phyloP scores from a whole-genome alignment of 2,113 vertebrate genomes.

The Felis chaus region DNA sequence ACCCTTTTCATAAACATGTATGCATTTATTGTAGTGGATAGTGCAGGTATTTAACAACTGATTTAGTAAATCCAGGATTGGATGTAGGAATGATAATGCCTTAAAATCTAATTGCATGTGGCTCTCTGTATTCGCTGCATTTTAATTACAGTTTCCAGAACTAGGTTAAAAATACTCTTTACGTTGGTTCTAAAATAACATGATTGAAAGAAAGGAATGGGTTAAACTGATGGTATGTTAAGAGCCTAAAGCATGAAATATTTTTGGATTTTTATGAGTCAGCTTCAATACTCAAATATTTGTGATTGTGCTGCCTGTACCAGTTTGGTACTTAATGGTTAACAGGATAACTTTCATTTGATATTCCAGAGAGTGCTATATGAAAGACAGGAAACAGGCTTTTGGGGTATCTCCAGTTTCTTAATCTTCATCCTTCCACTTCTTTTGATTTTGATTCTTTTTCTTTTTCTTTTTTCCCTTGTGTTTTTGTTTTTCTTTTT shows the following conservation, averaged over 20 bases:
- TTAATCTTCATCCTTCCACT: not conserved
- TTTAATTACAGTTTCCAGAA: constrained; percentile 43
- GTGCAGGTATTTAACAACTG: not conserved
- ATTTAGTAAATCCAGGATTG: constrained; percentile 49
- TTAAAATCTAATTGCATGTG: constrained; percentile 36
- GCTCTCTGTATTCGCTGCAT: constrained; percentile 47
- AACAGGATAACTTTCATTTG: constrained; percentile 17
- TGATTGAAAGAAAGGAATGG: constrained; percentile 44
- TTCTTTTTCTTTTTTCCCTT: not conserved
- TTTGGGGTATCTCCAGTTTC: not conserved
- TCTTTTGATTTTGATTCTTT: not conserved
- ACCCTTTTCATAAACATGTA: constrained; percentile 12
- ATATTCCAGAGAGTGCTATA: not conserved
- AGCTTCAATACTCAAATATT: constrained; percentile 40
- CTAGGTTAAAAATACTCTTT: constrained; percentile 55
- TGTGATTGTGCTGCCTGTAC: constrained; percentile 36
- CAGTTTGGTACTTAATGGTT: constrained; percentile 37
- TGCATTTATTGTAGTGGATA: not conserved
- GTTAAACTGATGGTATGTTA: constrained; percentile 65
- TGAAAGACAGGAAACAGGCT: not conserved
- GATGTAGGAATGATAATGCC: constrained; percentile 17
- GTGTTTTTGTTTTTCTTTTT: not conserved
- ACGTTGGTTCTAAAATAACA: constrained; percentile 70
- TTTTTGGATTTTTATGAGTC: constrained; percentile 61
- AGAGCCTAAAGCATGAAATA: constrained; percentile 69